Base-by-base conservation (phyloP, 2,113 vertebrate genomes). In the Podiceps cristatus region DNA sequence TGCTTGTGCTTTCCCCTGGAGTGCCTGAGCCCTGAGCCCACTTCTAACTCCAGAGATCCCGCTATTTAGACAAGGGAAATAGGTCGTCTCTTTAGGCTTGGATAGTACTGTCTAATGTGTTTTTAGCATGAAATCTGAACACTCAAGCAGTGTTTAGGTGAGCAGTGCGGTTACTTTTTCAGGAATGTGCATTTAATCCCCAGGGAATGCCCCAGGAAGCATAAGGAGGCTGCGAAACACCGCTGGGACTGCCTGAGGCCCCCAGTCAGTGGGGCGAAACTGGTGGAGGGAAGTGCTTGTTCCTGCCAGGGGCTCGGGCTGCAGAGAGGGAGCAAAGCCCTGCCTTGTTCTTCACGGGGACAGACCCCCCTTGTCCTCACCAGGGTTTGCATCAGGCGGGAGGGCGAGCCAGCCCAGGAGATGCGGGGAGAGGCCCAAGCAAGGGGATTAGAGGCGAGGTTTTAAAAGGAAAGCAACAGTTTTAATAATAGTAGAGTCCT, bases 401-500 rank as follows among this genome's bases (percentile, higher is more conserved):
- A 71, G 42, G 29, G 31, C 0, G 1, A 53, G 58, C 45, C 44
- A 68, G 69, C 53, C 37, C 55, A 42, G 44, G 53, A 79, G 45
- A 52, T 68, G 66, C 0, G 0, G 83, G 25, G 58, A 91, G 58
- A 93, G 50, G 53, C 87, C 84, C 92, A 69, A 78, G 92, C 18
- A 42, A 31, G 20, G 52, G 77, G 89, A 97, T 97, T 97, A 96
- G 76, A 87, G 40, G 44, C 10, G 40, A 31, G 94, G 91, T 97
- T 96, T 96, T 96, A 94, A 97, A 97, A 93, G 86, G 91, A 96
- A 95, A 96, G 81, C 84, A 62, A 94, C 77, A 3, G 84, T 95
- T 96, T 96, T 88, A 97, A 95, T 96, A 96, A 96, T 96, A 94
- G 96, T 94, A 85, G 93, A 95, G 81, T 93, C 84, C 86, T 86